These are phyloP conservation scores for Natator depressus DNA, from an alignment of 2,113 vertebrate species.

Conservation along the genomic window DNA sequence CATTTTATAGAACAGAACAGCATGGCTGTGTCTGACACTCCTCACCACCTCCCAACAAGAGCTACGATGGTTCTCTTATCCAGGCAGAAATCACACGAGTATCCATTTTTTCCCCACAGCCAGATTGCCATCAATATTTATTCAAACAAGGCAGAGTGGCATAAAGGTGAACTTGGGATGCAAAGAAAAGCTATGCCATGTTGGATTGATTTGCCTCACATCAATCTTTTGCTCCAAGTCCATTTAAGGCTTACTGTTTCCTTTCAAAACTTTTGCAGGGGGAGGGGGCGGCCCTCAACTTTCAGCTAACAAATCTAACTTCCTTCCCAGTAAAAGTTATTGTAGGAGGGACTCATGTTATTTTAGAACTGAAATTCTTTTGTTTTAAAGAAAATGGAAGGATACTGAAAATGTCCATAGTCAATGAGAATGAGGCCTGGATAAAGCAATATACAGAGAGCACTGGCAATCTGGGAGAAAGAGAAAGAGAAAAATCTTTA, in stretches of 20 bases:
- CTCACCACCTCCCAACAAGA: background rate
- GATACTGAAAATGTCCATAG: slow-evolving; percentile 99
- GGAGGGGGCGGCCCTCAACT: background rate
- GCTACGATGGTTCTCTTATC: background rate
- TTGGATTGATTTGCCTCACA: slow-evolving; percentile 15
- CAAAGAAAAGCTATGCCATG: background rate
- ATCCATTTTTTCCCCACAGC: background rate
- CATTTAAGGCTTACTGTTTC: background rate
- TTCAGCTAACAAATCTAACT: background rate
- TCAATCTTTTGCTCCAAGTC: background rate
- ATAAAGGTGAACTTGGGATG: background rate
- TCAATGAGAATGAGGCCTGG: slow-evolving; percentile 96
- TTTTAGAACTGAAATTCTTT: background rate
- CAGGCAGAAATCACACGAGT: slow-evolving; percentile 13
- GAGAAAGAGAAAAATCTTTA: background rate
- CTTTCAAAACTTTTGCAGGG: background rate
- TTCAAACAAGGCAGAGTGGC: background rate
- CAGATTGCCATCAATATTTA: background rate
- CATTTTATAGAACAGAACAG: background rate
- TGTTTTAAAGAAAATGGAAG: slow-evolving; percentile 71
- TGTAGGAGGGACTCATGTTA: background rate
- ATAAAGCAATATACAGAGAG: slow-evolving; percentile 91
- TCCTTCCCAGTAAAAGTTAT: background rate
- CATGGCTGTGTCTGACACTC: background rate
- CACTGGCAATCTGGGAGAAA: slow-evolving; percentile 81